phyloP scores from a whole-genome alignment of 2,888 invertebrate genomes.

The Callimorpha dominula region DNA sequence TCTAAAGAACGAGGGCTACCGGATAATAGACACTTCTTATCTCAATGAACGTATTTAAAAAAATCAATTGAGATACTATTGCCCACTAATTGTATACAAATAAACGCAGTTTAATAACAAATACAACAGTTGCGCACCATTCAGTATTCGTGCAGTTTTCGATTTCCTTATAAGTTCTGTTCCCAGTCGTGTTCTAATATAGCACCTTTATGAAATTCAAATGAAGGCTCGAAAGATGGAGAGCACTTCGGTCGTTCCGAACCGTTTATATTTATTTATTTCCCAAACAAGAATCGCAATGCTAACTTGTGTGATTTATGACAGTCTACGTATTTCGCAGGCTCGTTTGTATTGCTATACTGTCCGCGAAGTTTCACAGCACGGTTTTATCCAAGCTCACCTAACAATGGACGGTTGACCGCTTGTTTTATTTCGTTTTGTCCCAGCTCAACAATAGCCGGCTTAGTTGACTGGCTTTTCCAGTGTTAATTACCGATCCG shows the following conservation, averaged over 20 bases:
- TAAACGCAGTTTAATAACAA: neutral
- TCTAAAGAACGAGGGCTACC: too few species aligned
- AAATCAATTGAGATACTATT: neutral
- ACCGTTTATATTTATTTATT: conserved; percentile 70
- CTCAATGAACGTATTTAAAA: neutral
- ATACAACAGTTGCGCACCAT: neutral
- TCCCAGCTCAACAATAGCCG: conserved; percentile 61
- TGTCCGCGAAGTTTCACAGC: conserved; percentile 64
- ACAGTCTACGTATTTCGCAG: conserved; percentile 57
- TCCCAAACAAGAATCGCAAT: conserved; percentile 71
- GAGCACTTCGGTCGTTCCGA: conserved; percentile 52
- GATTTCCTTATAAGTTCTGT: conserved; percentile 31
- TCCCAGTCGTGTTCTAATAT: conserved; percentile 67
- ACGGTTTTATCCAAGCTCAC: conserved; percentile 50
- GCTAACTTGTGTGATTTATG: conserved; percentile 77
- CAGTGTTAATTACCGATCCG: conserved; percentile 70
- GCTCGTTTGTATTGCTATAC: conserved; percentile 71
- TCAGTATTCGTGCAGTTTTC: neutral
- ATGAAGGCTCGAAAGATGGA: conserved; percentile 60
- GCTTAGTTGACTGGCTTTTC: conserved; percentile 63
- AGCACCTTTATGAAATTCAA: conserved; percentile 77
- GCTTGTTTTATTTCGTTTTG: conserved; percentile 70
- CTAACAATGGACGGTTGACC: conserved; percentile 57
- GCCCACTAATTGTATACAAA: neutral
- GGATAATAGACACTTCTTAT: too few species aligned